These are phyloP conservation scores for Trachymyrmex cornetzi DNA, from an alignment of 1,140 invertebrate species.

Conservation along the genomic window DNA sequence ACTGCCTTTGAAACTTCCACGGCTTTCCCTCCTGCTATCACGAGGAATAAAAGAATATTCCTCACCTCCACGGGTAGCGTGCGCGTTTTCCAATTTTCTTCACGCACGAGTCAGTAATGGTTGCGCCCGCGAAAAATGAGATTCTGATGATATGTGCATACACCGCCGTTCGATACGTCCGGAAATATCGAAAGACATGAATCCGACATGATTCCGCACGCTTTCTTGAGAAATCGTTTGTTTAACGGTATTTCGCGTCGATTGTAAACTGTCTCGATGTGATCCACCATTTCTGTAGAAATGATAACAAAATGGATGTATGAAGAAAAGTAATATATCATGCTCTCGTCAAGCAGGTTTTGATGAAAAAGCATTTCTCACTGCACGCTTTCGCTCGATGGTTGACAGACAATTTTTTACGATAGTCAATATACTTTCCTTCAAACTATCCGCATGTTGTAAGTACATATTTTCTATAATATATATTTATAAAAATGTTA, in stretches of 20 bases:
- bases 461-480: no score
- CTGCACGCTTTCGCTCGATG: no score
- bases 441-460: no score
- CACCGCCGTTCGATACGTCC: not conserved
- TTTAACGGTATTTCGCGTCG: not conserved
- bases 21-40: not conserved
- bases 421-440: no score
- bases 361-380: no score
- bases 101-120: not conserved
- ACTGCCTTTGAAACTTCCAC: conserved; percentile 56
- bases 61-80: not conserved
- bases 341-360: no score
- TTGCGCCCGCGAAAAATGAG: conserved; percentile 14
- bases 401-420: no score
- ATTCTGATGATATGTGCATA: conserved; percentile 8
- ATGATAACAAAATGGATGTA: not conserved
- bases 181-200: conserved; percentile 15
- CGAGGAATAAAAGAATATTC: conserved; percentile 41
- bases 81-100: conserved; percentile 59
- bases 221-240: conserved; percentile 22
- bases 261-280: not conserved
- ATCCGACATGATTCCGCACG: not conserved
- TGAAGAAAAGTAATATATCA: not conserved
- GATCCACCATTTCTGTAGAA: not conserved
- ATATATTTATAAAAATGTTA: no score